A percentile compares a stretch with the other conserved stretches of the same genome.
phyloP scores from a whole-genome alignment of 2,888 invertebrate genomes.

The Macrophya annulata region DNA sequence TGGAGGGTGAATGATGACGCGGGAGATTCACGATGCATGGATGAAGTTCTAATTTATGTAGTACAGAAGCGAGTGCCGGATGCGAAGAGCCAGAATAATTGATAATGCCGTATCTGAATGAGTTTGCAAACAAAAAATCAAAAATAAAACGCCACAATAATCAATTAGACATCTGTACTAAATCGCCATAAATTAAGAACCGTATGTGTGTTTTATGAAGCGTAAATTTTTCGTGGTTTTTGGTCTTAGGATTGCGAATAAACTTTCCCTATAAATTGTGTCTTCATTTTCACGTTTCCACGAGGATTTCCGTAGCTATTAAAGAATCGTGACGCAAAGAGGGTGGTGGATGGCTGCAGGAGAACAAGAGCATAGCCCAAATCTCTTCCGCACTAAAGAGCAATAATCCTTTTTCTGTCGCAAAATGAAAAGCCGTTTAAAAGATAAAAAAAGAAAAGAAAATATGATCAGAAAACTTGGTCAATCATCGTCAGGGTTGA shows the following conservation, averaged over 20 bases:
- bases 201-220: neutral
- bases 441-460: neutral
- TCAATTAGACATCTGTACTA: neutral
- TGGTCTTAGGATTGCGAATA: neutral
- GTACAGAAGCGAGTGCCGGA: neutral
- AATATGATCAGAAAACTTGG: constrained; percentile 29
- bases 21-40: constrained; percentile 13
- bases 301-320: neutral
- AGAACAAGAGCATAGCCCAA: neutral
- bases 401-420: neutral
- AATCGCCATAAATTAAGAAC: neutral
- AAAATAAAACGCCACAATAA: neutral
- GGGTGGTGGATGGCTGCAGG: neutral
- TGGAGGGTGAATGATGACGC: constrained; percentile 26
- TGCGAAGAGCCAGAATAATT: neutral
- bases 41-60: neutral
- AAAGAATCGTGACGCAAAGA: neutral
- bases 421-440: neutral
- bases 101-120: neutral
- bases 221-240: neutral
- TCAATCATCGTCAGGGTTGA: constrained; percentile 47
- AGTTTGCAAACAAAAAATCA: neutral
- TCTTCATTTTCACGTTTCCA: neutral
- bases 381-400: neutral
- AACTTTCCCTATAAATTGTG: neutral